These are phyloP conservation scores for Adelognathus sp. DNA, from an alignment of 2,888 invertebrate species.

Conservation along the genomic window DNA sequence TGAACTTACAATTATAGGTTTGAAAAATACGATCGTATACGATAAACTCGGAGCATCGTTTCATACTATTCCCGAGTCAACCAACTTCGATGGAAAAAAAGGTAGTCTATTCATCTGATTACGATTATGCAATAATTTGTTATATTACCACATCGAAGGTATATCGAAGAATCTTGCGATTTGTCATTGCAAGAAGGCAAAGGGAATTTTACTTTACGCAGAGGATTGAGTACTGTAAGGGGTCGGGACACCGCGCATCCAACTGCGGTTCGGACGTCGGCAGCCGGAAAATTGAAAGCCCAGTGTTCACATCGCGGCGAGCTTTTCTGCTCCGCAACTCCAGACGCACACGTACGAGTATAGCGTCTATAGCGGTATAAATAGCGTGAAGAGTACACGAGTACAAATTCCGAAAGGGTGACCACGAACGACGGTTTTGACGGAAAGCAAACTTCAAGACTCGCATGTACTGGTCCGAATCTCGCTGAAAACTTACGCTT, in stretches of 20 bases:
- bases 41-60: no score
- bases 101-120: no score
- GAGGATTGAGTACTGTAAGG: not conserved
- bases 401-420: not conserved
- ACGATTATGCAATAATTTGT: no score
- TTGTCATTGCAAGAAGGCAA: no score
- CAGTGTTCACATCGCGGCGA: slow-evolving; percentile 7
- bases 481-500: slow-evolving; percentile 23
- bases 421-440: not conserved
- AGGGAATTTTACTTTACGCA: not conserved
- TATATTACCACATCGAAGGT: no score
- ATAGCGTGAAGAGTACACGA: not conserved
- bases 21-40: no score
- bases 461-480: slow-evolving; percentile 22
- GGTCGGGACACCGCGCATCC: not conserved
- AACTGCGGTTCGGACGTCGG: slow-evolving; percentile 2
- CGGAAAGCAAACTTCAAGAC: not conserved
- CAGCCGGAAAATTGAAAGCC: slow-evolving; percentile 40
- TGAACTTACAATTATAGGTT: no score
- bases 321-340: slow-evolving; percentile 8
- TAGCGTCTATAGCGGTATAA: no score
- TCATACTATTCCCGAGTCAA: no score
- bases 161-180: no score
- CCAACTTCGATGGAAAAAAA: no score
- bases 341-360: not conserved